Evolutionary conservation across 2,113 vertebrate species (phyloP).

Genomic region (Hydropotes inermis): DNA sequence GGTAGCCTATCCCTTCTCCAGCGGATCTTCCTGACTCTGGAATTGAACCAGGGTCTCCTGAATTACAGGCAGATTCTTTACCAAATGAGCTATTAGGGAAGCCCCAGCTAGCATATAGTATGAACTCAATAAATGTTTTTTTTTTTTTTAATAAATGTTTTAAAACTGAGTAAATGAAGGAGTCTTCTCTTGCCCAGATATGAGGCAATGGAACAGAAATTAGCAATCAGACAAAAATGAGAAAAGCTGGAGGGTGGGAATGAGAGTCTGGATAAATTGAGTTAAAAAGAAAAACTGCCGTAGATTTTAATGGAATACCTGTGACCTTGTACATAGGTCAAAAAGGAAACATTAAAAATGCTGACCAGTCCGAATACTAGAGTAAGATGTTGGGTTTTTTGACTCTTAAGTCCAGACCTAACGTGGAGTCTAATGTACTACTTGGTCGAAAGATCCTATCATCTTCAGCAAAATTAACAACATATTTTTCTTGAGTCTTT

Average conservation of each 20-base stretch:
- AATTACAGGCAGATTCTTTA: not conserved
- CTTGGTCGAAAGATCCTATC: not conserved
- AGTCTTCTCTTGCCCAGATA: not conserved
- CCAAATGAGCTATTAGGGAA: not conserved
- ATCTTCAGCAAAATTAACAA: conserved; percentile 21
- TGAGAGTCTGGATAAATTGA: not conserved
- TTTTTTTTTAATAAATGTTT: not conserved
- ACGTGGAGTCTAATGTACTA: not conserved
- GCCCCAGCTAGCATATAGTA: not conserved
- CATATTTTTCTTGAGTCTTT: conserved; percentile 40
- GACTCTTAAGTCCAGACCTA: not conserved
- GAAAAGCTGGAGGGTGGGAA: not conserved
- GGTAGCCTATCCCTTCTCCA: not conserved
- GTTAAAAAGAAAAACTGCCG: not conserved
- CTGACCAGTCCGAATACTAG: not conserved
- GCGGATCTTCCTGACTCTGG: not conserved
- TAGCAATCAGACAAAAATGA: not conserved
- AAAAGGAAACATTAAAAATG: not conserved
- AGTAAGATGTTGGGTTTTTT: not conserved
- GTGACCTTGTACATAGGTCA: not conserved
- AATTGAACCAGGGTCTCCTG: not conserved
- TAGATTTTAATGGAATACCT: conserved; percentile 5
- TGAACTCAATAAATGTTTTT: not conserved
- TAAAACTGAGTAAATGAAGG: not conserved
- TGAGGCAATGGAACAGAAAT: conserved; percentile 9